These are phyloP conservation scores for Odontocolon sp. DNA, from an alignment of 2,888 invertebrate species.

Conservation along the genomic window DNA sequence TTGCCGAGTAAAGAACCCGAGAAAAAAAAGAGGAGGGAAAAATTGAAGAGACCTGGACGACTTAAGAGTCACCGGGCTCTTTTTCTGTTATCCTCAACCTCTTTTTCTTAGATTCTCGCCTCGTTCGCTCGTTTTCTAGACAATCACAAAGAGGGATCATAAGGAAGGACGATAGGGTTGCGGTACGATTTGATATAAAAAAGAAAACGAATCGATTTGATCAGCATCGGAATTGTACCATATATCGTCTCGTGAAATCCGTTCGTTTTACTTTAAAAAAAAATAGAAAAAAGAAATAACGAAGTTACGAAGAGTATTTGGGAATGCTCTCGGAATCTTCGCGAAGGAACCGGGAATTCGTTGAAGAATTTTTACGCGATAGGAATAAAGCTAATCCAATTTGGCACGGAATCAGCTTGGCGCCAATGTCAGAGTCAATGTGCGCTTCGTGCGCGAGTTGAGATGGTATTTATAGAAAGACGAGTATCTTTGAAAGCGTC, in stretches of 20 bases:
- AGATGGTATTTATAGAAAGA: slow-evolving; percentile 57
- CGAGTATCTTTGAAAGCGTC: slow-evolving; percentile 36
- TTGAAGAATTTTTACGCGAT: slow-evolving; percentile 31
- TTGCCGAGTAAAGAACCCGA: not conserved
- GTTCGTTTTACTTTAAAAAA: slow-evolving; percentile 30
- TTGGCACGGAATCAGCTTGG: slow-evolving; percentile 58
- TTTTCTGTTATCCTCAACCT: not conserved
- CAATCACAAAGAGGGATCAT: slow-evolving; percentile 5
- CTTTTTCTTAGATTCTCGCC: not conserved
- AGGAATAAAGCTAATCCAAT: slow-evolving; percentile 57
- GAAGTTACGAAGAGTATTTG: slow-evolving; percentile 18
- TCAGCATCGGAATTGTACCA: slow-evolving; percentile 26
- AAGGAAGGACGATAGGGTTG: not conserved
- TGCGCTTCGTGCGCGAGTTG: slow-evolving; percentile 29
- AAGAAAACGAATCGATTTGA: slow-evolving; percentile 19
- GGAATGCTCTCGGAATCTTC: slow-evolving; percentile 31
- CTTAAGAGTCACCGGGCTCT: slow-evolving; percentile 1
- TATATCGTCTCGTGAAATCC: slow-evolving; percentile 6
- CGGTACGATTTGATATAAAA: not conserved
- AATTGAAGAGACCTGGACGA: slow-evolving; percentile 7
- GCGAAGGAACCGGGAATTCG: not conserved
- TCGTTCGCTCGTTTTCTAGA: not conserved
- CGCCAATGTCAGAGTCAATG: slow-evolving; percentile 63
- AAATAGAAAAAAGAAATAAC: slow-evolving; percentile 19
- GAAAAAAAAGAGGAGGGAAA: slow-evolving; percentile 16